These are phyloP conservation scores for Dicrostonyx torquatus DNA, from an alignment of 2,797 vertebrate genomes.

Conservation along the genomic window DNA sequence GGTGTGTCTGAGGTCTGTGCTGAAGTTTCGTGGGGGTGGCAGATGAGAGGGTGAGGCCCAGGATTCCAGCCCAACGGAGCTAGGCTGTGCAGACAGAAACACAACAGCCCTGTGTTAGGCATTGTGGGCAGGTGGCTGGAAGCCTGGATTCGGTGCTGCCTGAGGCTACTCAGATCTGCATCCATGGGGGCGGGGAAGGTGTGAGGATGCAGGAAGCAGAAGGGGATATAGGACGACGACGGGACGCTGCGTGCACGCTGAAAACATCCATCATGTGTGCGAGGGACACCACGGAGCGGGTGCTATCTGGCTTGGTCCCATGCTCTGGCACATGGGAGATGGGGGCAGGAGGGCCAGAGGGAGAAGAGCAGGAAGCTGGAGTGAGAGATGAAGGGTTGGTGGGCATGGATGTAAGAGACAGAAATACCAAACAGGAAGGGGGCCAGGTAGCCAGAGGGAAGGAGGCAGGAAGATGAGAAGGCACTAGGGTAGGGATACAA, in stretches of 20 bases:
- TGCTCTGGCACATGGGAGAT: neutral
- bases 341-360: neutral
- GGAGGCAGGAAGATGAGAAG: too few relatives aligned
- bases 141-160: neutral
- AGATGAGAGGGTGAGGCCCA: neutral
- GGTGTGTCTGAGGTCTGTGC: neutral
- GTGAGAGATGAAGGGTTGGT: too few relatives aligned
- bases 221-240: too few relatives aligned
- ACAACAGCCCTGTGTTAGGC: neutral
- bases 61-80: neutral
- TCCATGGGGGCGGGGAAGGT: fast-evolving
- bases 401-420: neutral
- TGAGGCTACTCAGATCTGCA: neutral
- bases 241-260: fast-evolving
- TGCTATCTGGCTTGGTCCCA: neutral
- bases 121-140: neutral
- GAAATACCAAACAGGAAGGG: neutral
- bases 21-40: slow-evolving; percentile 38
- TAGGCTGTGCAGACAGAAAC: neutral
- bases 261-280: fast-evolving
- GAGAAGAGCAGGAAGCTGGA: too few relatives aligned
- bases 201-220: too few relatives aligned
- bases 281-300: neutral
- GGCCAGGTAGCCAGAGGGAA: neutral
- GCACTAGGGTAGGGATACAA: neutral